Evolutionary conservation across 2,888 invertebrate species (phyloP).

Genomic region (Cataglyphis albicans): DNA sequence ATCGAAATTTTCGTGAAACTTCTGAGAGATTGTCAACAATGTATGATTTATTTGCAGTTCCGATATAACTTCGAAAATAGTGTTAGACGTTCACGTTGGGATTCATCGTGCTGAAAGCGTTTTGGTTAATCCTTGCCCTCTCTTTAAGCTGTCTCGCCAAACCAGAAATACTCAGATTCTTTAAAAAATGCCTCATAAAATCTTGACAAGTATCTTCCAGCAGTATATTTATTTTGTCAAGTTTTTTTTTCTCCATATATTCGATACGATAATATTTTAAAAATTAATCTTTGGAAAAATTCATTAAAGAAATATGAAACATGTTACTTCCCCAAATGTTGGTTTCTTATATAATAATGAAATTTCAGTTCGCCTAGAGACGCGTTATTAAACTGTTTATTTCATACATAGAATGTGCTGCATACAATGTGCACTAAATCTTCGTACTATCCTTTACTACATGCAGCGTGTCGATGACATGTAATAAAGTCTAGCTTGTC

Average conservation of each 20-base stretch:
- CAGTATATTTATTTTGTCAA: not conserved
- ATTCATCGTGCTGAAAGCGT: slow-evolving; percentile 13
- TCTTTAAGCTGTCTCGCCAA: slow-evolving; percentile 8
- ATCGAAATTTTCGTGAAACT: slow-evolving; percentile 33
- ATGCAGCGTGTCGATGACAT: slow-evolving; percentile 53
- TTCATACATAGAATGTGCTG: slow-evolving; percentile 17
- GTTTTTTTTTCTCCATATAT: not conserved
- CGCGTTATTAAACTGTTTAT: slow-evolving; percentile 40
- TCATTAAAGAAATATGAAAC: slow-evolving; percentile 2
- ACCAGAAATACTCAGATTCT: slow-evolving; percentile 25
- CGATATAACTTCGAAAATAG: slow-evolving; percentile 40
- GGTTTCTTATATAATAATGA: not conserved
- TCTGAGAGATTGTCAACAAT: slow-evolving; percentile 11
- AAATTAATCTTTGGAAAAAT: not conserved
- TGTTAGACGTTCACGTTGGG: slow-evolving; percentile 13
- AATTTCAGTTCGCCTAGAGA: not conserved
- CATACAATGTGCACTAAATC: slow-evolving; percentile 21
- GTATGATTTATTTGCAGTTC: slow-evolving; percentile 5
- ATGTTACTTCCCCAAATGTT: slow-evolving; percentile 29
- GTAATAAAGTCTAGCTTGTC: slow-evolving; percentile 66
- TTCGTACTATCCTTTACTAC: slow-evolving; percentile 35
- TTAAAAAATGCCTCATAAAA: not conserved
- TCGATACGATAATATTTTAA: too few species aligned
- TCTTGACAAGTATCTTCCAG: slow-evolving; percentile 1
- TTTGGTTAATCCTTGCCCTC: slow-evolving; percentile 21